phyloP scores from a whole-genome alignment of 2,113 vertebrate species.

The Lepidothrix coronata region DNA sequence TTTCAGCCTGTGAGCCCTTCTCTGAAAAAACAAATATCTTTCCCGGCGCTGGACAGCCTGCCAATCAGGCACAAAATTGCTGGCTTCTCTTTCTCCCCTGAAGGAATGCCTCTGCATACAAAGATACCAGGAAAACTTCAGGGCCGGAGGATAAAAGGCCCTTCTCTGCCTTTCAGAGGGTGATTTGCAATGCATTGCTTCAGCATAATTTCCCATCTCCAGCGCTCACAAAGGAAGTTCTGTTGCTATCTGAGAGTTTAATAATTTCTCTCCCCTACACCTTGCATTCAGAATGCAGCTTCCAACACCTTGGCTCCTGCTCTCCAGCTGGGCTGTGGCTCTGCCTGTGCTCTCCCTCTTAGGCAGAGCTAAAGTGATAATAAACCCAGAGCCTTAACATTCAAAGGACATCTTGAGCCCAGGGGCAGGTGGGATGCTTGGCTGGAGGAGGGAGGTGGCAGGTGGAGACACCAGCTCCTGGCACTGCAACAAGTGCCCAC shows the following conservation, averaged over 20 bases:
- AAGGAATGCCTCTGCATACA: slow-evolving; percentile 73
- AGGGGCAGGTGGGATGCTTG: fast-evolving
- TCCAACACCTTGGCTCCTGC: not conserved
- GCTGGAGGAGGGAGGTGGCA: not conserved
- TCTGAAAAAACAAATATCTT: slow-evolving; percentile 73
- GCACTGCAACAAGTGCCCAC: fast-evolving
- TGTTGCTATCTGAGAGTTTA: slow-evolving; percentile 68
- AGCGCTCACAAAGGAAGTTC: slow-evolving; percentile 71
- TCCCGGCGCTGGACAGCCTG: slow-evolving; percentile 74
- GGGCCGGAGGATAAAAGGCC: slow-evolving; percentile 66
- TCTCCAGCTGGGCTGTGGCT: not conserved
- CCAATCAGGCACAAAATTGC: slow-evolving; percentile 77
- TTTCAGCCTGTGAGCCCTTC: slow-evolving; percentile 63
- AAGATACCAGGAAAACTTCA: slow-evolving; percentile 66
- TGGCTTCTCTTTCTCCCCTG: slow-evolving; percentile 69
- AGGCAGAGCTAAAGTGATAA: not conserved
- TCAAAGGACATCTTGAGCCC: not conserved
- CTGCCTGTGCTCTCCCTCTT: not conserved
- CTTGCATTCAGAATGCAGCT: slow-evolving; percentile 61
- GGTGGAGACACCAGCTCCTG: not conserved
- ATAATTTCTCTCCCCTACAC: slow-evolving; percentile 71
- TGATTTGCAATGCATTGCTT: slow-evolving; percentile 78
- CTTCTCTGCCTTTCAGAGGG: slow-evolving; percentile 57
- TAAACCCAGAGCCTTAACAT: not conserved
- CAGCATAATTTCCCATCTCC: slow-evolving; percentile 74